These are phyloP conservation scores for Onthophagus taurus DNA, from an alignment of 1,140 invertebrate species.

Conservation along the genomic window DNA sequence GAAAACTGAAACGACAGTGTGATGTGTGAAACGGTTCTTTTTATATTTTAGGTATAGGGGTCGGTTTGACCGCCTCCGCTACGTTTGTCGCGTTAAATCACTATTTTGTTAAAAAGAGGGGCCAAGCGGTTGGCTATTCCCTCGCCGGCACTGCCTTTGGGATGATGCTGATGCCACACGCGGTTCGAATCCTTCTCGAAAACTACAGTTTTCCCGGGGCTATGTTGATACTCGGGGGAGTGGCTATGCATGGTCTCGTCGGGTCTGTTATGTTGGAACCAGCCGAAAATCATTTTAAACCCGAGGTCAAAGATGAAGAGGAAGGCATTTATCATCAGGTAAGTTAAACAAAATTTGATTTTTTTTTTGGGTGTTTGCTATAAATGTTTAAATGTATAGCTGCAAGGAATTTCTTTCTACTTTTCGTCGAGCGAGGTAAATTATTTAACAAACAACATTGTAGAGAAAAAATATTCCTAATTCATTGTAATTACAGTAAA, in stretches of 20 bases:
- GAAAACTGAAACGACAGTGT: no score
- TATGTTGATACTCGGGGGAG: conserved; percentile 53
- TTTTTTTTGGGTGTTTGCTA: neutral
- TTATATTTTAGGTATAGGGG: conserved; percentile 51
- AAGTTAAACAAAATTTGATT: conserved; percentile 9
- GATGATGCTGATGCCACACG: conserved; percentile 65
- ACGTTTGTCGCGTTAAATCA: conserved; percentile 65
- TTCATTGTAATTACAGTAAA: no score
- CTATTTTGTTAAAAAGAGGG: conserved; percentile 62
- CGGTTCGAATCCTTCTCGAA: conserved; percentile 50
- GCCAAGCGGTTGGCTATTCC: conserved; percentile 64
- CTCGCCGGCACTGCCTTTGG: conserved; percentile 67
- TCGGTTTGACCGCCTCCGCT: conserved; percentile 57
- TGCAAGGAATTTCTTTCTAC: conserved; percentile 35
- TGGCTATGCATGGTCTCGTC: conserved; percentile 54
- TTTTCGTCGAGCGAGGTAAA: conserved; percentile 36
- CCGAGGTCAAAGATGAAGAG: conserved; percentile 43
- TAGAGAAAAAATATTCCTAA: no score
- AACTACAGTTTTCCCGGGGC: conserved; percentile 53
- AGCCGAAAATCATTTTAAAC: conserved; percentile 52
- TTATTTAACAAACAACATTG: no score
- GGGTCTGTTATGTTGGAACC: conserved; percentile 59
- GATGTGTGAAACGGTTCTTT: conserved; percentile 11
- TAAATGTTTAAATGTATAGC: conserved; percentile 17
- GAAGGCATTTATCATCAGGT: conserved; percentile 38